A percentile compares a stretch with the other conserved stretches of the same genome.
phyloP scores from a whole-genome alignment of 2,113 vertebrate genomes.

The Pteruthius melanotis region DNA sequence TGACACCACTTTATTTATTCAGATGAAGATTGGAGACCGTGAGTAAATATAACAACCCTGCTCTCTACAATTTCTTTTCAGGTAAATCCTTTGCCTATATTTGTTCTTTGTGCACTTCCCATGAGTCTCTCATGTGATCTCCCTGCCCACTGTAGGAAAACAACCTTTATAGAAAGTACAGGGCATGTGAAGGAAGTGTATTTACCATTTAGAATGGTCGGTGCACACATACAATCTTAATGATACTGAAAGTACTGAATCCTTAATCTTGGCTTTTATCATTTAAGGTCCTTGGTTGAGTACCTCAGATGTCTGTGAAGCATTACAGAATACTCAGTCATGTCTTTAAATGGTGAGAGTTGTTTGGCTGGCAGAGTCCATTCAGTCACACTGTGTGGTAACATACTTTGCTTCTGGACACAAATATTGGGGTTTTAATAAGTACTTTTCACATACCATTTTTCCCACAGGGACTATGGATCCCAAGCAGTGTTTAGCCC shows the following conservation, averaged over 20 bases:
- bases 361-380: not conserved
- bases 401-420: not conserved
- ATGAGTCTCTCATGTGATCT: not conserved
- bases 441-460: not conserved
- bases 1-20: conserved; percentile 66
- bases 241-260: not conserved
- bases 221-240: not conserved
- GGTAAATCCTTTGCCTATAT: conserved; percentile 46
- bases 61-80: conserved; percentile 41
- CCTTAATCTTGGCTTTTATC: not conserved
- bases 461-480: not conserved
- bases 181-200: not conserved
- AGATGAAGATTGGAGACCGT: conserved; percentile 42
- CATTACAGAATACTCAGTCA: not conserved
- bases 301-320: conserved; percentile 4
- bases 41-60: conserved; percentile 51
- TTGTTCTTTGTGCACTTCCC: conserved; percentile 38
- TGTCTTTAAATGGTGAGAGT: not conserved
- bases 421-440: not conserved
- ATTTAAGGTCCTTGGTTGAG: not conserved
- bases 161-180: not conserved
- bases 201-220: conserved; percentile 16
- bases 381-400: not conserved
- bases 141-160: conserved; percentile 25
- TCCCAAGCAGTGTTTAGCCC: not conserved